These are phyloP conservation scores for Chironomus tentans DNA, from an alignment of 2,888 invertebrate species.

Conservation along the genomic window DNA sequence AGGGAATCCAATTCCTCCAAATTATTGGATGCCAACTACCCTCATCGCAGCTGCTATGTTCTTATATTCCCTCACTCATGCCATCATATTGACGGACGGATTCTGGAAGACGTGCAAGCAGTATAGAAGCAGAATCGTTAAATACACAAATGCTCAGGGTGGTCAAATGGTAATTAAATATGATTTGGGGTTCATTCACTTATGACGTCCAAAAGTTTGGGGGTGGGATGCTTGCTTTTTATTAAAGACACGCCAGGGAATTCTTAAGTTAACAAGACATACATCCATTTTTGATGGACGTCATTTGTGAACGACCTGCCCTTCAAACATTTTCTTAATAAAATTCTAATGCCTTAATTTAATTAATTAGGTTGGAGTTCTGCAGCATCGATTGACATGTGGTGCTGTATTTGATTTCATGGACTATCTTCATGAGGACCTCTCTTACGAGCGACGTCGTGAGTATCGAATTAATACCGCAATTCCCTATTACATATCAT, in stretches of 20 bases:
- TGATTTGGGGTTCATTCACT: no score
- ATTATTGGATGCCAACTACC: slow-evolving; percentile 61
- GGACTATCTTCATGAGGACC: slow-evolving; percentile 68
- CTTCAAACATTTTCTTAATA: not conserved
- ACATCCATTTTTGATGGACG: no score
- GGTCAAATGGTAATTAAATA: slow-evolving; percentile 39
- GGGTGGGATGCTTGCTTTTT: no score
- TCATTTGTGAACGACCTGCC: no score
- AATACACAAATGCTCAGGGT: slow-evolving; percentile 41
- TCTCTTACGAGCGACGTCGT: slow-evolving; percentile 51
- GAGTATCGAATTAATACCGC: slow-evolving; percentile 66
- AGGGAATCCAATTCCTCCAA: slow-evolving; percentile 50
- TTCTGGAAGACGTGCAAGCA: slow-evolving; percentile 67
- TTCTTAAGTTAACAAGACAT: no score
- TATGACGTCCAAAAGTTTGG: no score
- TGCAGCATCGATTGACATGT: slow-evolving; percentile 51
- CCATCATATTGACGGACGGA: slow-evolving; percentile 61
- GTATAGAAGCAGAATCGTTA: slow-evolving; percentile 58
- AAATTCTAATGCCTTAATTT: not conserved
- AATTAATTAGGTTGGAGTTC: slow-evolving; percentile 9
- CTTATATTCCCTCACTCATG: slow-evolving; percentile 58
- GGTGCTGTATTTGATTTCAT: slow-evolving; percentile 71
- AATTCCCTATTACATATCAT: slow-evolving; percentile 54
- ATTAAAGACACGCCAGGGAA: no score
- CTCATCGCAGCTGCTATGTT: slow-evolving; percentile 53